Base-by-base conservation (phyloP, 92 coral and sea anemone species). In the Meandrina meandrites region DNA sequence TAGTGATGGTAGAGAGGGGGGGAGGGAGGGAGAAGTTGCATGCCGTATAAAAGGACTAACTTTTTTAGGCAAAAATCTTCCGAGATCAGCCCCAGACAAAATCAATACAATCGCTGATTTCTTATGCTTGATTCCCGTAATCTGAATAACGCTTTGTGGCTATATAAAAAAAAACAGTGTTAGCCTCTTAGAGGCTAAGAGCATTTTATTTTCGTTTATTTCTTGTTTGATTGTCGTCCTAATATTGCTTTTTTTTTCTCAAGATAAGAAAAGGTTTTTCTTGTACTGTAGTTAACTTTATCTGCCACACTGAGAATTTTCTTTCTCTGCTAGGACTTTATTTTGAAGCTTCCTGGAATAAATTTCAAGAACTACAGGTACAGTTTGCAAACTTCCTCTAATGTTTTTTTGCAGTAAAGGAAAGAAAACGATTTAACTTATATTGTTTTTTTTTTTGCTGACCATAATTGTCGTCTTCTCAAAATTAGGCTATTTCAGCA, bases 351-450 rank as follows among this genome's bases (percentile, higher is more conserved):
- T 79, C 98, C 98, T 1, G 98, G 96, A 22, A 91, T 95, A 66
- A 95, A 88, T 81, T 93, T 91, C 62, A 95, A 93, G 77, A 95
- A 95, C 78, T 93, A 92, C 90, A 91, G 91, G 98, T 95, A 82
- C 62, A 40, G 0, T 11, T 36, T 3, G 18, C 34, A 35, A 24
- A 19, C 21, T 19, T 45, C 8, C 19, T 37, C 17, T 0, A 17
- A 8, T 34, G 16, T 30, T 10, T 54, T 32, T 8, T 11, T 2
- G 28, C 78, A 2, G n/a, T 40, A 4, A 48, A 7, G 53, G 53
- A 48, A 48, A 48, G 53, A 12, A 48, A 48, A 12, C 14, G 12
- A 9, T 48, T 7, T 48, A 7, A 12, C 1, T 48, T 48, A n/a
- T n/a, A n/a, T n/a, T n/a, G n/a, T n/a, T n/a, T n/a, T n/a, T n/a